phyloP scores from a whole-genome alignment of 1,140 invertebrate species.

The Arctopsyche grandis region DNA sequence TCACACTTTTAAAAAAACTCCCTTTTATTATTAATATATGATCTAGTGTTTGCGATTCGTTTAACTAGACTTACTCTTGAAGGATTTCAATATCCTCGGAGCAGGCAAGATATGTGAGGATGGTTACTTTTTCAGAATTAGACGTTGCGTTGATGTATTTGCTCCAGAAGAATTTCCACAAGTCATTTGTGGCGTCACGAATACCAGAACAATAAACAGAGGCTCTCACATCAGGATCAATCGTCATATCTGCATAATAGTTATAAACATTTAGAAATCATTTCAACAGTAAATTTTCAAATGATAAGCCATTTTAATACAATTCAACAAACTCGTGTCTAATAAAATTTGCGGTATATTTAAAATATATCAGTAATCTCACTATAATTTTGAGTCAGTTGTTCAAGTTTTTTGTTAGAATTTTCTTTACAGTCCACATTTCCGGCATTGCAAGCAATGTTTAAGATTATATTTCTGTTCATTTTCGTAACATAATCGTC shows the following conservation, averaged over 20 bases:
- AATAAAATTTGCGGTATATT: too few species aligned
- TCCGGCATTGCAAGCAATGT: conserved; percentile 76
- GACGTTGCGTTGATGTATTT: neutral
- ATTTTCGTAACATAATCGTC: conserved; percentile 73
- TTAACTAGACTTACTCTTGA: neutral
- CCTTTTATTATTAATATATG: too few species aligned
- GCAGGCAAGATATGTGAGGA: conserved; percentile 17
- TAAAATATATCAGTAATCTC: too few species aligned
- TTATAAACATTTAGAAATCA: neutral
- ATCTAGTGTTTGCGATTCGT: too few species aligned
- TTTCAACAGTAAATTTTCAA: neutral
- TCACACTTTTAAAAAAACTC: too few species aligned
- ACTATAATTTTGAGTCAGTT: neutral
- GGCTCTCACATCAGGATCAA: conserved; percentile 55
- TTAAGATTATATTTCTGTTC: conserved; percentile 75
- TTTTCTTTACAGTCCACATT: conserved; percentile 61
- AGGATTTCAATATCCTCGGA: neutral
- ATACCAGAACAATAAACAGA: conserved; percentile 13
- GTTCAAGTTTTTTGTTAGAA: neutral
- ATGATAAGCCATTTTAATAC: neutral
- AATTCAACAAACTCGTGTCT: conserved; percentile 54
- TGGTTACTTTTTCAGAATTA: neutral
- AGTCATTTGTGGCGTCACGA: conserved; percentile 57
- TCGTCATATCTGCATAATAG: neutral
- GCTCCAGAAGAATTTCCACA: conserved; percentile 54